Percentiles rank a stretch among this genome's conserved stretches.
Conservation (phyloP, 2,113 vertebrate genomes). For the Pongo pygmaeus region DNA sequence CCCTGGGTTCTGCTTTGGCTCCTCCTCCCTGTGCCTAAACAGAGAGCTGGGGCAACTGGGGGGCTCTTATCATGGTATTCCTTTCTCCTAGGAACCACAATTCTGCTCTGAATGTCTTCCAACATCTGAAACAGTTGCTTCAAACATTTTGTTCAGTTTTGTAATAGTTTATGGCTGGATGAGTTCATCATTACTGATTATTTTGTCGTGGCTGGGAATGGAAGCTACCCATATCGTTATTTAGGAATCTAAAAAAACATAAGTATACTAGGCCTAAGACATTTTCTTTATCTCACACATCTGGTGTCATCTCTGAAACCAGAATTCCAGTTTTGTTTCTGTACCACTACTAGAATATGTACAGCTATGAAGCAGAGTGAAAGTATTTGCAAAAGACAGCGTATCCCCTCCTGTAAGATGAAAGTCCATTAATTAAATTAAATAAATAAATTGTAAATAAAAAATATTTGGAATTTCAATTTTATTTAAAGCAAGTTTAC, state of each 20-base stretch:
- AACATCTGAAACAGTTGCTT: background rate
- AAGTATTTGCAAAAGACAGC: background rate
- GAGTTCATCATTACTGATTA: background rate
- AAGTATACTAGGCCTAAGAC: background rate
- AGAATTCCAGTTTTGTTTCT: constrained; percentile 39
- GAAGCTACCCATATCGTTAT: background rate
- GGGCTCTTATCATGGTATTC: background rate
- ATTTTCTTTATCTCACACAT: constrained; percentile 28
- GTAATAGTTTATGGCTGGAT: background rate
- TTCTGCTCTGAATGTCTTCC: background rate
- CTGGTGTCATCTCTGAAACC: background rate
- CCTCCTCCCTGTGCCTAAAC: background rate
- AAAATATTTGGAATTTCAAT: constrained; percentile 42
- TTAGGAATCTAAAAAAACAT: background rate
- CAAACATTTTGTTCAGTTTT: constrained; percentile 24
- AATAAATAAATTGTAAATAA: background rate
- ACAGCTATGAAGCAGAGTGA: background rate
- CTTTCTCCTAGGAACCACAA: background rate
- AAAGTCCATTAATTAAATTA: background rate
- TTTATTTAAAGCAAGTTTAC: constrained; percentile 8
- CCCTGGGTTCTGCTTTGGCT: background rate
- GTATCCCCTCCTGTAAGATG: background rate
- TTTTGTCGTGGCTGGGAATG: background rate
- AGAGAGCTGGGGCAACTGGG: background rate
- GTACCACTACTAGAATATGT: background rate